Percentiles rank a stretch among this genome's conserved stretches.
phyloP scores from a whole-genome alignment of 2,888 invertebrate genomes.

The Polyommatus icarus region DNA sequence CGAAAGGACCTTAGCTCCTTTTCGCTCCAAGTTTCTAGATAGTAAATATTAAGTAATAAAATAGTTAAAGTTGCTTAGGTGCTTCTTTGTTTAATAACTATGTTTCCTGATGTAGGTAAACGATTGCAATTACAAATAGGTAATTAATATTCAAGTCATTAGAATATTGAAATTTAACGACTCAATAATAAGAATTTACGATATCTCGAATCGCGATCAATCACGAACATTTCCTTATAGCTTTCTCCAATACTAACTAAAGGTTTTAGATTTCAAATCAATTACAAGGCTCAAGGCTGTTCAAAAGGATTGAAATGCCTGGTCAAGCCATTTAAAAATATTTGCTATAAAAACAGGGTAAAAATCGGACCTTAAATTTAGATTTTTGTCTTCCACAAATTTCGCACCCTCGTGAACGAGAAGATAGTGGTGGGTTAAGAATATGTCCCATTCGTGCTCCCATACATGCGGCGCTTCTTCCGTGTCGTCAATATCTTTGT shows the following conservation, averaged over 20 bases:
- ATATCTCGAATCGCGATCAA: neutral
- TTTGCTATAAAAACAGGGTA: neutral
- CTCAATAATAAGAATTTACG: neutral
- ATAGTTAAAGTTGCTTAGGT: neutral
- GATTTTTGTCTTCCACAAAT: conserved; percentile 68
- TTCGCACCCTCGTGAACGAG: conserved; percentile 83
- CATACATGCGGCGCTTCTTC: conserved; percentile 83
- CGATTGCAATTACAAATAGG: neutral
- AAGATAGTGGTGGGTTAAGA: conserved; percentile 85
- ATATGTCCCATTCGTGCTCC: conserved; percentile 95
- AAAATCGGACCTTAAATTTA: conserved; percentile 57
- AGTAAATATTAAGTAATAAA: neutral
- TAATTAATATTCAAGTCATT: neutral
- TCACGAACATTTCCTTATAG: neutral
- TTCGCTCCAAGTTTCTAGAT: conserved; percentile 70
- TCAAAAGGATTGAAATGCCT: neutral
- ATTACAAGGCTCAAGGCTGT: neutral
- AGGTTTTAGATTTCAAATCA: neutral
- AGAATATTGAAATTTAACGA: neutral
- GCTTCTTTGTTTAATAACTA: neutral
- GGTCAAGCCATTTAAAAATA: neutral
- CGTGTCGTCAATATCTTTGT: conserved; percentile 88
- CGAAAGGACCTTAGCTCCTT: conserved; percentile 82
- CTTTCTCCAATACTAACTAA: neutral
- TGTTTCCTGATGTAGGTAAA: neutral